A percentile compares a stretch with the other conserved stretches of the same genome.
Conservation (phyloP, 2,113 vertebrate species). For the Muntiacus muntjak region DNA sequence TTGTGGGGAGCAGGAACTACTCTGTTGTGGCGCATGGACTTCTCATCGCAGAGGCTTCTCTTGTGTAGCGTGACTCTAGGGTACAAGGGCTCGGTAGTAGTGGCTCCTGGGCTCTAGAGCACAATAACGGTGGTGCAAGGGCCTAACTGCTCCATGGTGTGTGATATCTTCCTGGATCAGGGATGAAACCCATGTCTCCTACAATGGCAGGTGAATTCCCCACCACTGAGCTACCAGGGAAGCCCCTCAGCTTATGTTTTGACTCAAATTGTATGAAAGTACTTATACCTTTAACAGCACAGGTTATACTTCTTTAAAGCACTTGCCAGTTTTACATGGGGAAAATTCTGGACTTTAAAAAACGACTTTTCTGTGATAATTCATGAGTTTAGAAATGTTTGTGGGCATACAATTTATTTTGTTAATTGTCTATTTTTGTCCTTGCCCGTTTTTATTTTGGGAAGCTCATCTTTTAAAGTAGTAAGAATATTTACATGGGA, state of each 20-base stretch:
- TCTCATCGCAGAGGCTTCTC: neutral
- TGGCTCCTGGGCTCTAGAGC: neutral
- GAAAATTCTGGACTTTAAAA: neutral
- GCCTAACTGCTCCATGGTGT: neutral
- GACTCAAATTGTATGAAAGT: neutral
- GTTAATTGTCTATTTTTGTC: neutral
- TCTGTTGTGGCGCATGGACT: neutral
- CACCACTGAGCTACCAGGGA: neutral
- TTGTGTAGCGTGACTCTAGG: neutral
- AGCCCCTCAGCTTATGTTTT: neutral
- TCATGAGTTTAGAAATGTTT: constrained; percentile 5
- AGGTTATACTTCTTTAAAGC: neutral
- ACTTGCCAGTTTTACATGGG: neutral
- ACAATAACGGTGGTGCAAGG: accelerated
- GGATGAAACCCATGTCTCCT: neutral
- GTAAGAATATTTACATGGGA: neutral
- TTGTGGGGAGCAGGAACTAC: neutral
- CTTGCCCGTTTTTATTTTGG: neutral
- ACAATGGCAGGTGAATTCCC: neutral
- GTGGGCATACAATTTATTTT: neutral
- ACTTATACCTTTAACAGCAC: neutral
- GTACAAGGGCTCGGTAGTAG: neutral
- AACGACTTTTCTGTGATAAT: neutral
- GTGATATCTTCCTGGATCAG: neutral
- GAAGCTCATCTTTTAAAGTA: constrained; percentile 11